Evolutionary conservation across 1,140 invertebrate genomes (phyloP).

Genomic region (Microplitis demolitor): DNA sequence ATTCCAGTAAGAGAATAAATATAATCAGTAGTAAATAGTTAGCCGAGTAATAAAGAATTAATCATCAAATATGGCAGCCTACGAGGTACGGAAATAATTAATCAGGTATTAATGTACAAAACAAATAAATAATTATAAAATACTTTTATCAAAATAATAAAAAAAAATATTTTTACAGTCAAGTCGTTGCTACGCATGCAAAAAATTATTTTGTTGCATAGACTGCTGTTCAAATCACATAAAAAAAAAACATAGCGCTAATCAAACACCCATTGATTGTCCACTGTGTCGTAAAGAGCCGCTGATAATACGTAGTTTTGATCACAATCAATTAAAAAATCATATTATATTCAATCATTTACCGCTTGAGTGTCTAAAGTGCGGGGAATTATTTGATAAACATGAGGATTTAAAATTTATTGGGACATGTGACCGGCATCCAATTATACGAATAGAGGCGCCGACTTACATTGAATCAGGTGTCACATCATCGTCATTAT

Average conservation of each 20-base stretch:
- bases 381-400: constrained; percentile 33
- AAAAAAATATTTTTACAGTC: constrained; percentile 23
- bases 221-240: constrained; percentile 38
- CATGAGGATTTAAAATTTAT: constrained; percentile 32
- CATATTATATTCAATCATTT: constrained; percentile 39
- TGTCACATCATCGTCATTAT: neutral
- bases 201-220: constrained; percentile 41
- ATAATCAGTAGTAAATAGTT: neutral
- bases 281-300: constrained; percentile 30
- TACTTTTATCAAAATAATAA: constrained; percentile 17
- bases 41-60: neutral
- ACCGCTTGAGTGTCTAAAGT: constrained; percentile 37
- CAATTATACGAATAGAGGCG: neutral
- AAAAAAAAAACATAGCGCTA: constrained; percentile 31
- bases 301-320: constrained; percentile 27
- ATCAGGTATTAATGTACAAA: constrained; percentile 5
- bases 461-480: neutral
- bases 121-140: neutral
- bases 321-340: constrained; percentile 30
- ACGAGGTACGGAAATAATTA: constrained; percentile 17
- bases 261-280: constrained; percentile 30
- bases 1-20: constrained; percentile 27
- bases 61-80: constrained; percentile 30
- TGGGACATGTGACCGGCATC: constrained; percentile 23
- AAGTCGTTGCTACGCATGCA: constrained; percentile 36